Base-by-base conservation (phyloP, 2,888 invertebrate genomes). In the Strigamia maritima region DNA sequence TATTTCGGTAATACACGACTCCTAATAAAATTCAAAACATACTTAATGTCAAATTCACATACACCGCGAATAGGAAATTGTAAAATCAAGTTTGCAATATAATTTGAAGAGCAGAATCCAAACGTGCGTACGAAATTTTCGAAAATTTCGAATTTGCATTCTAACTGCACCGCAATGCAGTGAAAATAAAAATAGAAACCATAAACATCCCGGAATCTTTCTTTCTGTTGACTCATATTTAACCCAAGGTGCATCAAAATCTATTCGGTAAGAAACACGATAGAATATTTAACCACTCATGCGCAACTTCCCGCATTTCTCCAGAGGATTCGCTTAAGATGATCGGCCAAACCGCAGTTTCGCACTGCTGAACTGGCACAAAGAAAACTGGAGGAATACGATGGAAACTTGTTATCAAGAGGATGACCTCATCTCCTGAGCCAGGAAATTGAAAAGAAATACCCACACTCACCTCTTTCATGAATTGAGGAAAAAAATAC, bases 311-410 rank as follows among this genome's bases (percentile, higher is more conserved):
- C 22, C 19, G 60, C 19, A 24, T 60, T 60, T 60, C 60, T 60
- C 60, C 22, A 60, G 60, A 24, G 60, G 22, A 0, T 60, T 60
- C 22, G 60, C 7, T 24, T 24, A 60, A 22, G 19, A 60, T 22
- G 60, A 60, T 60, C 60, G 60, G 60, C 24, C 24, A 60, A 60
- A 60, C 60, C 60, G 60, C 60, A 60, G 19, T 22, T 22, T 60
- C 60, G 60, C 60, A 60, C 60, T 60, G 60, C 60, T 60, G 60
- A 60, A 60, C 60, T 19, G 60, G 60, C 60, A 60, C 60, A 60
- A 60, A 60, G 24, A 24, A 60, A 60, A 60, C 22, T 22, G 24
- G 22, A 60, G 22, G 19, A 60, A 60, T 60, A 19, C 22, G 60
- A 60, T 19, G 24, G 60, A 60, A 60, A 24, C 60, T 60, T n/a